These are phyloP conservation scores for Punctoribates punctum DNA, from an alignment of 2,888 invertebrate species.

Conservation along the genomic window DNA sequence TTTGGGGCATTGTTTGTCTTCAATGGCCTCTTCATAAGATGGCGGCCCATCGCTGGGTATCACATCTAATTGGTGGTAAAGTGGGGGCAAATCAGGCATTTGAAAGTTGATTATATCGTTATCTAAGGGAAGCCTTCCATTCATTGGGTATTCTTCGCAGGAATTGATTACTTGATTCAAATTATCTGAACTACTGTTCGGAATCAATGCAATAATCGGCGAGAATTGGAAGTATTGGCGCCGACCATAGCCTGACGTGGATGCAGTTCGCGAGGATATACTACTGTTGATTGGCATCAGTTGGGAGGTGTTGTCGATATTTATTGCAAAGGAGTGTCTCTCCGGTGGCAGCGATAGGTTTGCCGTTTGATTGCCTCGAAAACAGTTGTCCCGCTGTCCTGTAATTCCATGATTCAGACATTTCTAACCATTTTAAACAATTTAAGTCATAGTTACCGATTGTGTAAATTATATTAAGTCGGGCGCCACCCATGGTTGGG, in stretches of 20 bases:
- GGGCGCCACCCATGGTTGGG: constrained; percentile 40
- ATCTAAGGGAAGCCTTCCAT: not conserved
- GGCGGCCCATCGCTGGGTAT: constrained; percentile 15
- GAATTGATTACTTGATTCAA: not conserved
- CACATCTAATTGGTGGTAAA: constrained; percentile 25
- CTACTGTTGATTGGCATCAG: not conserved
- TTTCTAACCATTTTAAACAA: too few relatives aligned
- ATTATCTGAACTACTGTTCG: not conserved
- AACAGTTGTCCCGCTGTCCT: not conserved
- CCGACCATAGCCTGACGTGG: not conserved
- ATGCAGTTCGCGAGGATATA: not conserved
- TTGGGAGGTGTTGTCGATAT: constrained; percentile 5
- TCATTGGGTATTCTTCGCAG: not conserved
- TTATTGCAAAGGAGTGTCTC: constrained; percentile 1
- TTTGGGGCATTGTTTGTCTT: not conserved
- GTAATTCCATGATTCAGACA: too few relatives aligned
- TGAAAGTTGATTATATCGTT: constrained; percentile 14
- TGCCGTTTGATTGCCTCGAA: not conserved
- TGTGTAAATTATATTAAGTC: constrained; percentile 41
- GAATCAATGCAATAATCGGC: not conserved
- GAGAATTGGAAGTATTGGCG: not conserved
- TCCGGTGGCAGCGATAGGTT: not conserved
- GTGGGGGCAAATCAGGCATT: constrained; percentile 13
- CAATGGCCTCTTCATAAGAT: constrained; percentile 28
- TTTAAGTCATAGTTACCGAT: constrained; percentile 12